These are phyloP conservation scores for Acrocephalus kingi DNA, from an alignment of 2,113 vertebrate genomes.

Conservation along the genomic window DNA sequence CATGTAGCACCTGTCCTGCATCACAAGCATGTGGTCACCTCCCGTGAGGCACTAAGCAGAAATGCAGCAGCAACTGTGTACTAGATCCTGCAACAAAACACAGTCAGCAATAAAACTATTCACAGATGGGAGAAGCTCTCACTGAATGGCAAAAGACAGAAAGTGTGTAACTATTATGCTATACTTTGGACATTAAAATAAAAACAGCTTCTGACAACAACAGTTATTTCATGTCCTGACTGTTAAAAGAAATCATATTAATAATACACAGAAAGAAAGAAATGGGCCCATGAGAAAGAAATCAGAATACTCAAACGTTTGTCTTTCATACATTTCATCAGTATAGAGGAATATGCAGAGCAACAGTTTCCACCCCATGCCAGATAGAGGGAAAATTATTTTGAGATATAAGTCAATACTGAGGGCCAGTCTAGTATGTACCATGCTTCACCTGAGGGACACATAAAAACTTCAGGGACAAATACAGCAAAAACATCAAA, in stretches of 20 bases:
- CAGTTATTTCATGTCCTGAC: neutral
- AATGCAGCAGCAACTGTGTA: neutral
- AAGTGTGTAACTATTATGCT: neutral
- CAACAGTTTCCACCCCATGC: neutral
- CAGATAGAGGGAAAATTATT: neutral
- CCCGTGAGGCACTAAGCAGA: neutral
- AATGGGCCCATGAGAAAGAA: neutral
- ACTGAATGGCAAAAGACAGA: neutral
- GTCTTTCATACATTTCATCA: neutral
- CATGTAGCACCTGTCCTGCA: neutral
- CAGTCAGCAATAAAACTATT: neutral
- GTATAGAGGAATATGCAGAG: neutral
- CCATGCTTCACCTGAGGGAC: neutral
- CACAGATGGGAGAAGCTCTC: neutral
- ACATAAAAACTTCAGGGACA: neutral
- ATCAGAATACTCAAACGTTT: neutral
- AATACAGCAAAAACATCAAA: neutral
- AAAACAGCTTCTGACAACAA: neutral
- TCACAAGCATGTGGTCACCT: neutral
- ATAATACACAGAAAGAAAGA: neutral
- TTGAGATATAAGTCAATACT: neutral
- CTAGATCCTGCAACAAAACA: neutral
- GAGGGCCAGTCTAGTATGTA: neutral
- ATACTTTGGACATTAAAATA: neutral
- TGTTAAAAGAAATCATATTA: neutral